Conservation (phyloP, 1,140 invertebrate species). For the Watersipora subatra region DNA sequence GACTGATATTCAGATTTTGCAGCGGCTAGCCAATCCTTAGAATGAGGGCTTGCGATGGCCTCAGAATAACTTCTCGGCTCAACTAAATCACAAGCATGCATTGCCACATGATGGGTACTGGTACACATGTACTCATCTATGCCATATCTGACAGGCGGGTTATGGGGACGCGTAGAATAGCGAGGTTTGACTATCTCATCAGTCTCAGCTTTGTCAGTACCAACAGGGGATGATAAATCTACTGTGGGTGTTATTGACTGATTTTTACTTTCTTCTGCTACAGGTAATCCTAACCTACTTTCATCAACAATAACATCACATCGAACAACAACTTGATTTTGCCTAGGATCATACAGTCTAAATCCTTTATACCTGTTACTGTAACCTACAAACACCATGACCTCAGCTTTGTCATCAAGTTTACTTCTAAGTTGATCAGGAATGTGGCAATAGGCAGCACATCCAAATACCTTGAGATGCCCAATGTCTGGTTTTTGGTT, state of each 20-base stretch:
- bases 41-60: conserved; percentile 12
- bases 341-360: conserved; percentile 2
- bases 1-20: conserved; percentile 16
- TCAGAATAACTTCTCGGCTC: conserved; percentile 5
- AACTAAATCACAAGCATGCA: not conserved
- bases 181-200: not conserved
- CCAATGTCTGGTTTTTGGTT: conserved; percentile 39
- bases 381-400: conserved; percentile 35
- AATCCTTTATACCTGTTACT: conserved; percentile 4
- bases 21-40: conserved; percentile 13
- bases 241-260: too few species aligned
- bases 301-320: conserved; percentile 9
- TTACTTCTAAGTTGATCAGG: conserved; percentile 30
- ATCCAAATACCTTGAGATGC: conserved; percentile 43
- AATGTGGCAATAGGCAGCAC: conserved; percentile 31
- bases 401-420: conserved; percentile 28
- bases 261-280: not conserved
- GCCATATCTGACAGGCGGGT: not conserved
- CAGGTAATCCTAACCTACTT: conserved; percentile 1
- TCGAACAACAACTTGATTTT: not conserved
- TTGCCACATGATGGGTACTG: too few species aligned
- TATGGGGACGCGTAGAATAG: not conserved
- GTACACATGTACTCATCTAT: not conserved
- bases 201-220: not conserved
- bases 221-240: not conserved